Evolutionary conservation across 2,113 vertebrate genomes (phyloP), one percentile per base, ranked within the genome.

Genomic region (Chaetorhynchus papuensis): DNA sequence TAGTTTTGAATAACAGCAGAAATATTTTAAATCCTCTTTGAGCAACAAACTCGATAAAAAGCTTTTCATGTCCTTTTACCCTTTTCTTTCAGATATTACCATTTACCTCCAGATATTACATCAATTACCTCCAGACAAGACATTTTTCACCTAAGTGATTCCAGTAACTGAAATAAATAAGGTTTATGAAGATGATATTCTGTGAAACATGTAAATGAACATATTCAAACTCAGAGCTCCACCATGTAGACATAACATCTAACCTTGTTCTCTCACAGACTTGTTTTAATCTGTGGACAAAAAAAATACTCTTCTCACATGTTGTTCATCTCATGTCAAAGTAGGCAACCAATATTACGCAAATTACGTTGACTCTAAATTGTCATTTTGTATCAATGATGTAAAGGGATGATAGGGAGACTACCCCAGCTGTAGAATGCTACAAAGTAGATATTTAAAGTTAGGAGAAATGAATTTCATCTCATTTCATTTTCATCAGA

Each of bases 271-370:
- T 33, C 15, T 18, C 33, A 49, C 4, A 39, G 10, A 10, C n/a
- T 63, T 79, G 87, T 81, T 47, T 83, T 63, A 77, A 88, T 81
- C 23, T 70, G 8, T 26, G 15, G 28, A 83, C 24, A 80, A 95
- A 92, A 92, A 87, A 24, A 27, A 14, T 24, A 8, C 45, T 87
- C 16, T 90, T 92, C 33, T 52, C 39, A 8, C 5, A 23, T 77
- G 37, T 15, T 92, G 24, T 77, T 93, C 60, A 74, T 65, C n/a
- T 80, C 66, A 74, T 63, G 86, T 88, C 83, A 74, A 83, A 83
- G 42, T 54, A 77, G 33, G 68, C 27, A 92, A 83, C 63, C 33
- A 88, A 90, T 95, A 90, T 89, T 89, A 83, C 92, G 90, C 50
- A 83, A 59, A 94, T 77, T 1, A 88, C 92, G 86, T 88, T 63